phyloP scores from a whole-genome alignment of 1,140 invertebrate species.

The Trichonephila inaurata region DNA sequence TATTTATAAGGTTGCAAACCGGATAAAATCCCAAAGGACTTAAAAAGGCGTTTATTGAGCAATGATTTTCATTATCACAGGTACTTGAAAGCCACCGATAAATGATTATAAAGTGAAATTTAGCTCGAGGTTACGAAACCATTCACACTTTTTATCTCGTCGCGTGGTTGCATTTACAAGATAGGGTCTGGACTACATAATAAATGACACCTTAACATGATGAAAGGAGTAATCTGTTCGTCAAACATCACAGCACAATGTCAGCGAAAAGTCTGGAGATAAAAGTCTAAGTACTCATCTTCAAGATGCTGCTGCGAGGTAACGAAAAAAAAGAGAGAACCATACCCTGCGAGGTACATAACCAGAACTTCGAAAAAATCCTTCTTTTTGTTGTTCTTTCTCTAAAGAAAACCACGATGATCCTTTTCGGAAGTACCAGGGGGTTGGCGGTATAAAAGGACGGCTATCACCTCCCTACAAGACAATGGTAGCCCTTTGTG shows the following conservation, averaged over 20 bases:
- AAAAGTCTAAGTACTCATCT: constrained; percentile 23
- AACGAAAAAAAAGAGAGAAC: neutral
- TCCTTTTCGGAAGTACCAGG: constrained; percentile 60
- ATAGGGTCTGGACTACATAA: neutral
- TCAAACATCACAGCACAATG: neutral
- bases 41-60: neutral
- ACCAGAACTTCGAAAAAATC: neutral
- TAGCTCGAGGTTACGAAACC: neutral
- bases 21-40: neutral
- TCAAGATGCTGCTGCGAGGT: constrained; percentile 23
- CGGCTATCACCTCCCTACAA: constrained; percentile 43
- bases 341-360: constrained; percentile 27
- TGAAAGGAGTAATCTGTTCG: constrained; percentile 27
- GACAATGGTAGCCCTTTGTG: constrained; percentile 68
- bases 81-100: neutral
- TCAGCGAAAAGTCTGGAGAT: constrained; percentile 10
- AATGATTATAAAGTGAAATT: neutral
- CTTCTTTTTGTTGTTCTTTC: constrained; percentile 33
- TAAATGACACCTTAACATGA: neutral
- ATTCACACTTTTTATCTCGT: neutral
- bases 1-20: neutral
- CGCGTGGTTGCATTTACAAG: neutral
- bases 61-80: neutral
- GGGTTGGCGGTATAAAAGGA: constrained; percentile 29
- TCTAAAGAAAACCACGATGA: constrained; percentile 30